Evolutionary conservation across 2,888 invertebrate species (phyloP), one percentile per base, ranked within the genome.

Genomic region (Brassicogethes aeneus): DNA sequence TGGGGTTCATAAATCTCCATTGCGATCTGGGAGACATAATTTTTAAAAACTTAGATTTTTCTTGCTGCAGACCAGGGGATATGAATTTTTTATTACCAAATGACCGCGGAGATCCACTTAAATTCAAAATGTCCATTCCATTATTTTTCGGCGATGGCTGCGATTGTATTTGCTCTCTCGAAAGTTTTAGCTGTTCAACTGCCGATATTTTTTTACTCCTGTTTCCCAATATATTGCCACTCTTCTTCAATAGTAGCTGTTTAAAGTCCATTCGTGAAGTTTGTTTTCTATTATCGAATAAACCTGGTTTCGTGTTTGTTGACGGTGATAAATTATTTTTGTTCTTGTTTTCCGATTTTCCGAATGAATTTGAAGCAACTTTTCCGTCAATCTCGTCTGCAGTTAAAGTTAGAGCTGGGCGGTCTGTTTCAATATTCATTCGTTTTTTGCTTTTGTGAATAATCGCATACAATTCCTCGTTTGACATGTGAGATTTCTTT

Each of bases 211-310:
- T 80, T 1, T 80, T 70, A 45, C 79, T 79, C 34, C 62, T 70
- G 56, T 75, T 73, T 1, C 52, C 43, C 17, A 76, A 70, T 31
- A 69, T 69, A 43, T 75, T 69, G 1, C 79, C 78, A 1, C 79
- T 78, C 52, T 84, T 85, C 55, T 86, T 86, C 55, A 86, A 82
- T 23, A 89, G 69, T 15, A 89, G 70, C 56, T 82, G 80, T 62
- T 91, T 91, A 62, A 91, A 91, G 66, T 90, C 89, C 59, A 85
- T 72, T 45, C 89, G 74, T 2, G 86, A 87, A 0, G 88, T 90
- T 58, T 85, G 82, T 53, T 77, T 74, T 47, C 80, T 72, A 62
- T 82, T 81, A 3, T 77, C 78, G 52, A 81, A 82, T n/a, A n/a
- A n/a, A n/a, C n/a, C n/a, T n/a, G n/a, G n/a, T n/a, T n/a, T n/a